Evolutionary conservation across 2,113 vertebrate genomes (phyloP).

Genomic region (Aythya baeri): DNA sequence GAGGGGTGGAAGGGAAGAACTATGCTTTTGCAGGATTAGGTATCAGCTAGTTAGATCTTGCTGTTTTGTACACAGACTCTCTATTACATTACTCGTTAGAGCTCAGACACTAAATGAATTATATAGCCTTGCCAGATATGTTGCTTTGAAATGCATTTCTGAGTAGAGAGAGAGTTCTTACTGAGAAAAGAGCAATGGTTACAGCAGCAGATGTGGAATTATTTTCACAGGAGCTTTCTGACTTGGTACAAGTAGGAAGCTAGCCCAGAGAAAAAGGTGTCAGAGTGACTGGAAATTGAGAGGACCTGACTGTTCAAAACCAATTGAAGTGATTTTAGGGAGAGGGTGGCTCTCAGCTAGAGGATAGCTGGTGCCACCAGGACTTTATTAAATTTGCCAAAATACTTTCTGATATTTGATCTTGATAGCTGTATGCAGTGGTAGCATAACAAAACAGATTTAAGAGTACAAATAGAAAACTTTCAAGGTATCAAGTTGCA

Average conservation of each 20-base stretch:
- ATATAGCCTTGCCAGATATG: background rate
- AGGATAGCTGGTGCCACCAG: background rate
- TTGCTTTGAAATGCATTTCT: background rate
- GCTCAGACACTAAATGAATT: background rate
- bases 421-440: background rate
- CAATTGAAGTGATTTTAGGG: background rate
- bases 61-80: background rate
- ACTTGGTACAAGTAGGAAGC: background rate
- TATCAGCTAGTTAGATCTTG: background rate
- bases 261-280: background rate
- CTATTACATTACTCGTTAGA: background rate
- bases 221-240: background rate
- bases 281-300: background rate
- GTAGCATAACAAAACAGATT: background rate
- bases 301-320: background rate
- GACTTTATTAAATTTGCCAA: background rate
- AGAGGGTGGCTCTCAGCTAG: background rate
- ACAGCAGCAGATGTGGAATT: background rate
- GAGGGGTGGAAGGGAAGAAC: background rate
- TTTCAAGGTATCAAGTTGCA: background rate
- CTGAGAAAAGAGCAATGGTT: background rate
- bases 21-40: background rate
- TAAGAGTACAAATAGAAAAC: background rate
- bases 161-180: background rate
- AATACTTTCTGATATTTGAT: background rate